phyloP scores from a whole-genome alignment of 2,888 invertebrate genomes.

The Lycia hirtaria region DNA sequence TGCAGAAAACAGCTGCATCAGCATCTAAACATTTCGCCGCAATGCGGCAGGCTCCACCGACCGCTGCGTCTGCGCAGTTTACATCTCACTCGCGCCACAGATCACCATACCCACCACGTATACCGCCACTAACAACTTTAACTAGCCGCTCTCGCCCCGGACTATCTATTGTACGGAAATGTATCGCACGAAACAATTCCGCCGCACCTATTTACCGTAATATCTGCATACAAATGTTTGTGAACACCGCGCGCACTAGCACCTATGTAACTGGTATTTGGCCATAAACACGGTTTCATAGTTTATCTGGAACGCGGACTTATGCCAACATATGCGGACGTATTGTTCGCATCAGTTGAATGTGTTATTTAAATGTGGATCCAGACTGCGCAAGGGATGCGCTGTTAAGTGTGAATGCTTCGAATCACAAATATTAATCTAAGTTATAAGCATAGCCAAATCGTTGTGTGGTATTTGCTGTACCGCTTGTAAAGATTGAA shows the following conservation, averaged over 20 bases:
- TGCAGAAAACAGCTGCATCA: not conserved
- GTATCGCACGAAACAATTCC: slow-evolving; percentile 75
- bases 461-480: too few relatives aligned
- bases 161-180: slow-evolving; percentile 81
- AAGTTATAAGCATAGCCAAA: too few relatives aligned
- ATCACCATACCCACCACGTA: slow-evolving; percentile 7
- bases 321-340: slow-evolving; percentile 25
- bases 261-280: slow-evolving; percentile 48
- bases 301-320: slow-evolving; percentile 41
- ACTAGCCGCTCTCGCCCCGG: slow-evolving; percentile 64
- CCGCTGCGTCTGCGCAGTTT: slow-evolving; percentile 63
- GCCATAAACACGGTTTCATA: slow-evolving; percentile 40
- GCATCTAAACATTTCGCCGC: slow-evolving; percentile 36
- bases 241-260: slow-evolving; percentile 53
- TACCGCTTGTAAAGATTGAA: too few relatives aligned
- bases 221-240: slow-evolving; percentile 79
- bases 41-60: slow-evolving; percentile 59
- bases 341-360: slow-evolving; percentile 21
- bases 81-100: slow-evolving; percentile 61
- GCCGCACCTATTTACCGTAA: slow-evolving; percentile 62
- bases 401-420: too few relatives aligned
- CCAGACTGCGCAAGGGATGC: too few relatives aligned
- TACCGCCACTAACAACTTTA: slow-evolving; percentile 41
- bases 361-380: slow-evolving; percentile 16
- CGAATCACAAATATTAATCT: too few relatives aligned